Evolutionary conservation across 2,113 vertebrate genomes (phyloP).

Genomic region (Hippocampus comes): DNA sequence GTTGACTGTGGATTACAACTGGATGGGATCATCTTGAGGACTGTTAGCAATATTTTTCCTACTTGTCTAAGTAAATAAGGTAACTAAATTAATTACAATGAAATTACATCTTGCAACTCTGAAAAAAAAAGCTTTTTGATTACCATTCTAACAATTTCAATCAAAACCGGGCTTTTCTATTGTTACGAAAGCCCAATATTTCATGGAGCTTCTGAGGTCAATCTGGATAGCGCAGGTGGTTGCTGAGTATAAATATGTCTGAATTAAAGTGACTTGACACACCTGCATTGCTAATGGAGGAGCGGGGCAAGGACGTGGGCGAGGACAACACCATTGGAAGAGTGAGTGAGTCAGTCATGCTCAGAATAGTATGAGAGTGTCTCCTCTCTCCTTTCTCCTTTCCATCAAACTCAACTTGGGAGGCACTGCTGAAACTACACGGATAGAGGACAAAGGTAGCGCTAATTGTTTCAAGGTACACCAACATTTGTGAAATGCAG

Average conservation of each 20-base stretch:
- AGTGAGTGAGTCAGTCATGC: slow-evolving; percentile 76
- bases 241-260: not conserved
- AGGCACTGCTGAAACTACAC: slow-evolving; percentile 74
- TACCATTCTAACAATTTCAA: too few species aligned
- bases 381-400: slow-evolving; percentile 89
- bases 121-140: too few species aligned
- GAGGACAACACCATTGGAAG: slow-evolving; percentile 82
- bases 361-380: slow-evolving; percentile 80
- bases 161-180: not conserved
- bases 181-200: not conserved
- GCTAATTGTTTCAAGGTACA: not conserved
- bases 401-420: slow-evolving; percentile 81
- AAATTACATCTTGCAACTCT: too few species aligned
- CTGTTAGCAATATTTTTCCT: too few species aligned
- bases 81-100: too few species aligned
- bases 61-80: too few species aligned
- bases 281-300: slow-evolving; percentile 80
- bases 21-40: too few species aligned
- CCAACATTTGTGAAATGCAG: not conserved
- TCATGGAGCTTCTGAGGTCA: not conserved
- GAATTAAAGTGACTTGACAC: slow-evolving; percentile 4
- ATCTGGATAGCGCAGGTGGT: not conserved
- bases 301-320: slow-evolving; percentile 78
- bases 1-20: too few species aligned
- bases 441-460: slow-evolving; percentile 13